Base-by-base conservation (phyloP, 2,888 invertebrate species). In the Troides aeacus region DNA sequence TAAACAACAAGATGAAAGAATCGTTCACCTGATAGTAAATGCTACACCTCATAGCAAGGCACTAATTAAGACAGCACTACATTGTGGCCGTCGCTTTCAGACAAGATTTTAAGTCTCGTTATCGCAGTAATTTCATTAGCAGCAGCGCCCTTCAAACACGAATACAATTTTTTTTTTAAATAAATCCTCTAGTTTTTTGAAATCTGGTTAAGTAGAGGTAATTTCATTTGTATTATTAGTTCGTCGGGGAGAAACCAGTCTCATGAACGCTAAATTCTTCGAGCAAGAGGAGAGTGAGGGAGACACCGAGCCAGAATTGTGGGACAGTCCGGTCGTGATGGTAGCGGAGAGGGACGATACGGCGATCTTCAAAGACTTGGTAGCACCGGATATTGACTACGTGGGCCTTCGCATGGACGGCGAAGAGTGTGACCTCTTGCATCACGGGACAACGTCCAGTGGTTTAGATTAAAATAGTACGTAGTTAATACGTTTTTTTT, bases 321-420 rank as follows among this genome's bases (percentile, higher is more conserved):
- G 64, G 64, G 10, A 21, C 63, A 36, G 71, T 53, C 70, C 70
- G 8, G 53, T 36, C 2, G 8, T 59, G 2, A 50, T 30, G 12
- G 50, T 12, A 21, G 39, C 50, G 17, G 62, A 62, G n/a, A 24
- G 0, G 3, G 64, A 64, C 39, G 68, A 71, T 39, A 15, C 42
- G 58, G 23, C 62, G 21, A 46, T 18, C 0, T 42, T 36, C 18
- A 24, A 63, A 10, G 72, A 72, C 0, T 12, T 72, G 18, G 1
- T 72, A 8, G 64, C 68, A 0, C 69, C 71, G 7, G 73, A 76
- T n/a, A 73, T 75, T 17, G 76, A 76, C 42, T 30, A 75, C 24
- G 68, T 60, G 1, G 62, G 60, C 1, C 23, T 59, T 4, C 24
- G 67, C 30, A 10, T 46, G 50, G 58, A 60, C 30, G 58, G 50